Evolutionary conservation across 30 jellyfish, hydroid and myxozoan genomes (phyloP), one percentile per base, ranked within the genome.

Genomic region (Hydractinia symbiolongicarpus): DNA sequence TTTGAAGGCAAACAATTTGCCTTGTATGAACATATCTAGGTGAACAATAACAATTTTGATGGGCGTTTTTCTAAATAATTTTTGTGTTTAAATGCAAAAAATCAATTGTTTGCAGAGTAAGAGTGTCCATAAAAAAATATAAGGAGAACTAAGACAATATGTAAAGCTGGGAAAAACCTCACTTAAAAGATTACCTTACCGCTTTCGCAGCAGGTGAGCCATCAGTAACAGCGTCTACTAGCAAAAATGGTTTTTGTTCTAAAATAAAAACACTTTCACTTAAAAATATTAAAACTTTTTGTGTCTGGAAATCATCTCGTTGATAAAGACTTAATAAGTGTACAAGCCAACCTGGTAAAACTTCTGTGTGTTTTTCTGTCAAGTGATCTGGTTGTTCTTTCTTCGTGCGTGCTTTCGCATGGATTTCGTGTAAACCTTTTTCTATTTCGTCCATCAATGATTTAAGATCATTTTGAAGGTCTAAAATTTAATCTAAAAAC

Each of bases 201-300:
- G 95, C 91, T 61, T 83, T 79, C 52, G 83, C 91, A 51, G 98
- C 96, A 54, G 98, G 98, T 15, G 98, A 93, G 50, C 73, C 95
- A 20, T 51, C 69, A 21, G 94, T 77, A 21, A 93, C 96, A 69
- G 82, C 66, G 61, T 93, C 91, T 44, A 93, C 96, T 55, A 17
- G 73, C 55, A 93, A 89, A 81, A 93, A 93, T 66, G 95, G 95
- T 58, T 79, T 53, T 44, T 53, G 77, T 5, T 79, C 81, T 51
- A 8, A 79, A 71, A 54, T 19, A 66, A 14, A 58, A 53, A 54
- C 9, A 9, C 50, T 1, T 5, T 67, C 1, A 9, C 50, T n/a
- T 20, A 8, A 5, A 20, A 54, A 54, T 49, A 19, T 13, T 74
- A 55, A 58, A 58, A 64, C 16, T 0, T 13, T 64, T 13, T 64